Percentiles rank a stretch among this genome's conserved stretches.
phyloP scores from a whole-genome alignment of 2,797 vertebrate genomes.

The Enteromius afrohamiltoni region DNA sequence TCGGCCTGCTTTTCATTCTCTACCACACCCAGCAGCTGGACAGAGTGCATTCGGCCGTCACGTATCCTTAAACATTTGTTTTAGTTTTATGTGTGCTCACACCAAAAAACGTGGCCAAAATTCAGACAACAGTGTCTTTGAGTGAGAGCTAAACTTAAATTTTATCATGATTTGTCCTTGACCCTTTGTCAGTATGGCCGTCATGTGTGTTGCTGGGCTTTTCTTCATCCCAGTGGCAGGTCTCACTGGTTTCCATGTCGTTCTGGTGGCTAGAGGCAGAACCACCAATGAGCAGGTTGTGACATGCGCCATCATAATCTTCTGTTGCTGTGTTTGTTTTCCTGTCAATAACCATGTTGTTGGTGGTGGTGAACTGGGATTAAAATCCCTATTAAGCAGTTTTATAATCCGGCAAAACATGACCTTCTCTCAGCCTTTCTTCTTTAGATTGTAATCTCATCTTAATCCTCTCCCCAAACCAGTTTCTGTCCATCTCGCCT shows the following conservation, averaged over 20 bases:
- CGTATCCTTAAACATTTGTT: constrained; percentile 86
- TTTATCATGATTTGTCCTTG: constrained; percentile 43
- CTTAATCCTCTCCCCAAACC: constrained; percentile 9
- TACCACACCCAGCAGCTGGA: constrained; percentile 90
- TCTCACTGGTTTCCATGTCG: constrained; percentile 95
- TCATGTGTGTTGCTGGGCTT: constrained; percentile 95
- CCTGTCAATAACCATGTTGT: constrained; percentile 26
- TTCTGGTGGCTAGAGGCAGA: constrained; percentile 93
- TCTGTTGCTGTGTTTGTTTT: constrained; percentile 30
- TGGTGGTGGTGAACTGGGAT: constrained; percentile 27
- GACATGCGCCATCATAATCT: constrained; percentile 21
- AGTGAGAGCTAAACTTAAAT: not conserved
- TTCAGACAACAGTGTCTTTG: not conserved
- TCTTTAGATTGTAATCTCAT: constrained; percentile 47
- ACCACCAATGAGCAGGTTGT: constrained; percentile 94
- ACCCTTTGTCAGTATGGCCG: constrained; percentile 85
- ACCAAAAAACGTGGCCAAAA: not conserved
- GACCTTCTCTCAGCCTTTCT: constrained; percentile 7
- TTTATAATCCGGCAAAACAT: constrained; percentile 51
- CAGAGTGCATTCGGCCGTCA: constrained; percentile 88
- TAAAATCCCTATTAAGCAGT: constrained; percentile 41
- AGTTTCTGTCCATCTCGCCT: not conserved
- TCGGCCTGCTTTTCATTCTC: constrained; percentile 92
- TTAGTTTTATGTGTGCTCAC: not conserved
- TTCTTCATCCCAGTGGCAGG: constrained; percentile 97